Conservation (phyloP, 2,888 invertebrate species). For the Diadegma fenestrale region DNA sequence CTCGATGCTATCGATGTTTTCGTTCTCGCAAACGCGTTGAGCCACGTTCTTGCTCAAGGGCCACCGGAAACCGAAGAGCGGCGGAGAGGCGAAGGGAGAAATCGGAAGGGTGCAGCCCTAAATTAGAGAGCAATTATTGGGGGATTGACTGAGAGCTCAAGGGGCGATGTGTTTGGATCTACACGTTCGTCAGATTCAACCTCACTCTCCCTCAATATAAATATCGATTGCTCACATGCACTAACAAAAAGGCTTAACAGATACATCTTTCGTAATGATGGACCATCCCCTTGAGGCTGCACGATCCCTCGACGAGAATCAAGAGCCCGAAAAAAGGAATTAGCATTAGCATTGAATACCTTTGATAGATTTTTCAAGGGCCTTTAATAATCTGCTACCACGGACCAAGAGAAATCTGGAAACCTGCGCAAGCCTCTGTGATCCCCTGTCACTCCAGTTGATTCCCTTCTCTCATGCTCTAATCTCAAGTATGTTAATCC, state of each 20-base stretch:
- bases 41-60: conserved; percentile 13
- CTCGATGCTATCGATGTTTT: conserved; percentile 55
- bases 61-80: conserved; percentile 4
- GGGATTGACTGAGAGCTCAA: conserved; percentile 43
- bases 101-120: conserved; percentile 51
- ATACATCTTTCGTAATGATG: background rate
- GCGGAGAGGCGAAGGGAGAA: background rate
- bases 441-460: conserved; percentile 6
- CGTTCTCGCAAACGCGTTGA: conserved; percentile 12
- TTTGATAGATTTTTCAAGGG: conserved; percentile 16
- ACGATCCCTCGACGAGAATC: background rate
- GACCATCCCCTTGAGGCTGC: background rate
- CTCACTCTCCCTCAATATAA: background rate
- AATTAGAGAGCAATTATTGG: conserved; percentile 62
- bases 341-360: background rate
- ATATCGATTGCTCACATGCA: background rate
- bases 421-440: conserved; percentile 32
- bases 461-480: conserved; percentile 58
- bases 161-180: conserved; percentile 7
- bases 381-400: conserved; percentile 6
- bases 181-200: background rate
- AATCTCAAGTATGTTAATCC: conserved; percentile 72
- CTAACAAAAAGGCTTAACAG: conserved; percentile 16
- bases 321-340: conserved; percentile 6
- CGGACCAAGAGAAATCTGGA: conserved; percentile 19